These are phyloP conservation scores for Tiliacea citrago DNA, from an alignment of 2,888 invertebrate species.

Conservation along the genomic window DNA sequence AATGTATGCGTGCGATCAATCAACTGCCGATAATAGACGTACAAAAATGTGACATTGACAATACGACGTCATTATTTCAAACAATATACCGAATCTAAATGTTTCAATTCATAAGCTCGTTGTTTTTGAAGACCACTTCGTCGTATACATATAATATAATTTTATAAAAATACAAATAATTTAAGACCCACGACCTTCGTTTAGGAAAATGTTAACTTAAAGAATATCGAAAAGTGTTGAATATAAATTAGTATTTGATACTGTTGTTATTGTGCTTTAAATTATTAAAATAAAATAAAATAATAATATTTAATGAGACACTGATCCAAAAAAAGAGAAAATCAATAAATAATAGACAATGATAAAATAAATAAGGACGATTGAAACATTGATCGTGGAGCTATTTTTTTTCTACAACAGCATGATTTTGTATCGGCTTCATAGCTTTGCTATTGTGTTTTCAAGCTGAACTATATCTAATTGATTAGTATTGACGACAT, in stretches of 20 bases:
- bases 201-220: constrained; percentile 74
- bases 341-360: constrained; percentile 75
- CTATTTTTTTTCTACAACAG: constrained; percentile 91
- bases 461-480: constrained; percentile 64
- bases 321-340: constrained; percentile 77
- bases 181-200: constrained; percentile 81
- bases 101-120: constrained; percentile 61
- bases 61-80: constrained; percentile 73
- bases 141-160: constrained; percentile 66
- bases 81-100: constrained; percentile 69
- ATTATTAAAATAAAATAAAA: constrained; percentile 69
- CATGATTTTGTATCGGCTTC: constrained; percentile 58
- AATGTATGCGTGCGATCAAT: constrained; percentile 68
- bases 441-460: constrained; percentile 61
- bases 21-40: constrained; percentile 66
- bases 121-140: constrained; percentile 78
- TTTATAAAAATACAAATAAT: constrained; percentile 70
- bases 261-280: constrained; percentile 75
- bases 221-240: constrained; percentile 72
- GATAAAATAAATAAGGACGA: constrained; percentile 72
- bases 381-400: constrained; percentile 79
- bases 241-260: constrained; percentile 76
- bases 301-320: constrained; percentile 78
- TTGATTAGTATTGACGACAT: constrained; percentile 61
- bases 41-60: constrained; percentile 83